Evolutionary conservation across 1,140 invertebrate genomes (phyloP).

Genomic region (Gyrodactylus bullatarudis): DNA sequence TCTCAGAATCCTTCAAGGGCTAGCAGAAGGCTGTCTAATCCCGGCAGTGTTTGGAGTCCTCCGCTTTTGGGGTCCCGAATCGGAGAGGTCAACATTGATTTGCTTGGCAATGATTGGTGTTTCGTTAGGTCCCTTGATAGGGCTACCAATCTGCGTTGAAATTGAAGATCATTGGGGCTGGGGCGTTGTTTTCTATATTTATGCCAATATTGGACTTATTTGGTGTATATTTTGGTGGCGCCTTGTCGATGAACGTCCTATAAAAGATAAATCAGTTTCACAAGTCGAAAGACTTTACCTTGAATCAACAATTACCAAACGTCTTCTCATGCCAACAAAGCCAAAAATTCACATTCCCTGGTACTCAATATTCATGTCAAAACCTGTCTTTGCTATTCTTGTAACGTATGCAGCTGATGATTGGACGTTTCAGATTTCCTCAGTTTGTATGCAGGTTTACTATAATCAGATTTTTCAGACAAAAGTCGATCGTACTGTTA

Average conservation of each 20-base stretch:
- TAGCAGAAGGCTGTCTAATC: slow-evolving; percentile 6
- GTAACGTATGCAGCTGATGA: slow-evolving; percentile 6
- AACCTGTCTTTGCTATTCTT: slow-evolving; percentile 6
- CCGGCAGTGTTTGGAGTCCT: slow-evolving; percentile 7
- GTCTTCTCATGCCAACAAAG: neutral
- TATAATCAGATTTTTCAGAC: slow-evolving; percentile 1
- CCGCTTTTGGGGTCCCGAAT: neutral
- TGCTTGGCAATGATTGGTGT: slow-evolving; percentile 4
- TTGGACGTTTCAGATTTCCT: slow-evolving; percentile 7
- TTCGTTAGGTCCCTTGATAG: slow-evolving; percentile 5
- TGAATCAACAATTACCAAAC: neutral
- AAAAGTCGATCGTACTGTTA: neutral
- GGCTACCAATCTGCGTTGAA: slow-evolving; percentile 3
- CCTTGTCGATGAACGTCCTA: neutral
- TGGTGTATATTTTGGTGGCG: slow-evolving; percentile 8
- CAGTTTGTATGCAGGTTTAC: slow-evolving; percentile 6
- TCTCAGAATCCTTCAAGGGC: slow-evolving; percentile 3
- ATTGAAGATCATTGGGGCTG: slow-evolving; percentile 7
- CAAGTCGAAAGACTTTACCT: neutral
- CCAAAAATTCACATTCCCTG: neutral
- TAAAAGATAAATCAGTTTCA: neutral
- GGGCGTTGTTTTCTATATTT: slow-evolving; percentile 7
- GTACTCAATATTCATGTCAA: slow-evolving; percentile 4
- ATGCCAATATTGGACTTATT: slow-evolving; percentile 5
- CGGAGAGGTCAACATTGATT: slow-evolving; percentile 4